phyloP scores from a whole-genome alignment of 2,113 vertebrate genomes.

The Sceloporus tristichus region DNA sequence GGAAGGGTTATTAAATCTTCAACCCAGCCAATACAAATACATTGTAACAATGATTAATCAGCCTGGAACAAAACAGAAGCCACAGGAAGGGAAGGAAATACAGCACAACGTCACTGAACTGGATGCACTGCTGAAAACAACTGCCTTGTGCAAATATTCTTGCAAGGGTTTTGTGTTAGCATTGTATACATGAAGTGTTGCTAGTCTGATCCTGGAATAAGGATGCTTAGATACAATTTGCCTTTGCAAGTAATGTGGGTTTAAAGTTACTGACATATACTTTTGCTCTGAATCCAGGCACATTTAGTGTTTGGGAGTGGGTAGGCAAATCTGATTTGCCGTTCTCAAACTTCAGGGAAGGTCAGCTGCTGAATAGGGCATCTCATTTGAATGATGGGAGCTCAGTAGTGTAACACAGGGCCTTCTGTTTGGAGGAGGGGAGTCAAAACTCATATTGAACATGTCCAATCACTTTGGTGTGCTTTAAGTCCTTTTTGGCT shows the following conservation, averaged over 20 bases:
- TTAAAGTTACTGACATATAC: background rate
- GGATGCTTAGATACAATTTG: background rate
- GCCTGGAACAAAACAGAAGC: background rate
- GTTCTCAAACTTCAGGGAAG: too few species aligned
- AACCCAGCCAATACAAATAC: background rate
- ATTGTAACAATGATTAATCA: background rate
- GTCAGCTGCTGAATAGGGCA: background rate
- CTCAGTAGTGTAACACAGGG: background rate
- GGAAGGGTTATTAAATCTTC: slow-evolving; percentile 3
- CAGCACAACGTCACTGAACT: background rate
- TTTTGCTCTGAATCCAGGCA: background rate
- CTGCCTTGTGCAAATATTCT: background rate
- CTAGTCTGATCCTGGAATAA: background rate
- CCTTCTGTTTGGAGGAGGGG: background rate
- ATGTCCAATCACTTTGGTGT: background rate
- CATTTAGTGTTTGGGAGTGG: background rate
- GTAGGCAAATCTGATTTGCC: background rate
- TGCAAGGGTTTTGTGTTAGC: background rate
- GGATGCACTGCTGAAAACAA: slow-evolving; percentile 1
- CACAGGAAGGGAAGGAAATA: background rate
- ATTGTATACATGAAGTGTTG: background rate
- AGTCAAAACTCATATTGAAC: too few species aligned
- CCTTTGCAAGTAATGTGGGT: background rate
- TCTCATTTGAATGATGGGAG: background rate
- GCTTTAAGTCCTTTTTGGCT: background rate